phyloP scores from a whole-genome alignment of 30 jellyfish, hydroid and myxozoan genomes.

The Mastigias papua region DNA sequence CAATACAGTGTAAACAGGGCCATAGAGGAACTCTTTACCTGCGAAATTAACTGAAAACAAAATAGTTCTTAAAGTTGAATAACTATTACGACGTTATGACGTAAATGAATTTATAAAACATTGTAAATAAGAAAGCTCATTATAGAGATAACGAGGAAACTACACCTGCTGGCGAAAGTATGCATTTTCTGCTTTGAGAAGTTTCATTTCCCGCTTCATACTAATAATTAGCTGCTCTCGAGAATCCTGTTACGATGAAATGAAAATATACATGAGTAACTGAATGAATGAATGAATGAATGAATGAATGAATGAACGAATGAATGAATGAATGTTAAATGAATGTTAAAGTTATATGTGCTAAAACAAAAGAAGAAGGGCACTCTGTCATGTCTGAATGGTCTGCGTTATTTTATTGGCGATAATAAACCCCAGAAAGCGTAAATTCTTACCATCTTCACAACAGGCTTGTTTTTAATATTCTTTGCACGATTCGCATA shows the following conservation, averaged over 20 bases:
- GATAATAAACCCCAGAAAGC: too few relatives aligned
- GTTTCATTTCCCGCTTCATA: constrained; percentile 87
- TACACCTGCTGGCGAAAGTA: constrained; percentile 93
- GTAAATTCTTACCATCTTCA: constrained; percentile 84
- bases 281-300: neutral
- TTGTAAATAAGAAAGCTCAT: too few relatives aligned
- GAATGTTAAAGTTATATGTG: too few relatives aligned
- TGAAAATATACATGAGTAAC: neutral
- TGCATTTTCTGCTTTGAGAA: constrained; percentile 89
- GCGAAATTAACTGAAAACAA: too few relatives aligned
- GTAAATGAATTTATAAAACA: too few relatives aligned
- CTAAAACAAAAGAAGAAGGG: neutral
- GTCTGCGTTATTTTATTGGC: too few relatives aligned
- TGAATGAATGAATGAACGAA: neutral
- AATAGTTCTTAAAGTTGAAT: too few relatives aligned
- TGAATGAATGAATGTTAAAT: too few relatives aligned
- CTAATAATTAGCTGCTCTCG: constrained; percentile 93
- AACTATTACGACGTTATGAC: too few relatives aligned
- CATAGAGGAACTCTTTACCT: too few relatives aligned
- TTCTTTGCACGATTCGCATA: constrained; percentile 98
- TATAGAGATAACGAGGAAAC: too few relatives aligned
- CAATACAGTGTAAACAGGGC: too few relatives aligned
- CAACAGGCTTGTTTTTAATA: constrained; percentile 95
- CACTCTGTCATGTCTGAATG: neutral
- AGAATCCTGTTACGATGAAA: constrained; percentile 78